Conservation (phyloP, 1,140 invertebrate species). For the Drosophila santomea region DNA sequence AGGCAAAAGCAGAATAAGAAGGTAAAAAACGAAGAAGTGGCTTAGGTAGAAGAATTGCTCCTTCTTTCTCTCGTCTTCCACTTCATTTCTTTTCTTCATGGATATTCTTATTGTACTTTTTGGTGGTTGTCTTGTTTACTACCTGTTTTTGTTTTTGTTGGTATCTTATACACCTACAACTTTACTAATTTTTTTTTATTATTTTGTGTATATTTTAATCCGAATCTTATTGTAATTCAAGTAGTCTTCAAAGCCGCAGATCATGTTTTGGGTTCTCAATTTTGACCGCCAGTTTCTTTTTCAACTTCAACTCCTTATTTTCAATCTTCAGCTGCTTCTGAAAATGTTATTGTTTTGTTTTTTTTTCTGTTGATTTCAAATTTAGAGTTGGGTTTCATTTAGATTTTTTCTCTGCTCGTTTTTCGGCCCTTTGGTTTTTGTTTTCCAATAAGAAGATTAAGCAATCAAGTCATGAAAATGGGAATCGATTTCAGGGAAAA, state of each 20-base stretch:
- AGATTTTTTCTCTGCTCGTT: not conserved
- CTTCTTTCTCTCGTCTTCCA: constrained; percentile 40
- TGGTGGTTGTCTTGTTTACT: constrained; percentile 9
- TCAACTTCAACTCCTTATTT: constrained; percentile 5
- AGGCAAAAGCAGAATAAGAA: constrained; percentile 1
- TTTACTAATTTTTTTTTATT: not conserved
- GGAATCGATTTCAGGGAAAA: not conserved
- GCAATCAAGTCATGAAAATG: constrained; percentile 6
- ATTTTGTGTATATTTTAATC: not conserved
- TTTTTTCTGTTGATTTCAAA: not conserved
- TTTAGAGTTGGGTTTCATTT: constrained; percentile 4
- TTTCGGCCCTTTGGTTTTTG: constrained; percentile 3
- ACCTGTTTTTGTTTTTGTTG: constrained; percentile 11
- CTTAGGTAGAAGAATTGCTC: constrained; percentile 9
- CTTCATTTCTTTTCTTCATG: constrained; percentile 46
- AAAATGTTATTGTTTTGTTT: constrained; percentile 3
- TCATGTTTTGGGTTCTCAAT: constrained; percentile 14
- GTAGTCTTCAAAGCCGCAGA: not conserved
- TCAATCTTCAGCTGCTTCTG: constrained; percentile 17
- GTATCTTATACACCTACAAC: not conserved
- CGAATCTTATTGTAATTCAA: constrained; percentile 9
- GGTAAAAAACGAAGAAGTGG: not conserved
- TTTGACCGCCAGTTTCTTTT: constrained; percentile 5
- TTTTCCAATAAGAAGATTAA: constrained; percentile 18
- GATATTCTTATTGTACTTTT: constrained; percentile 53